Base-by-base conservation (phyloP, 2,888 invertebrate genomes). In the Apoda limacodes region DNA sequence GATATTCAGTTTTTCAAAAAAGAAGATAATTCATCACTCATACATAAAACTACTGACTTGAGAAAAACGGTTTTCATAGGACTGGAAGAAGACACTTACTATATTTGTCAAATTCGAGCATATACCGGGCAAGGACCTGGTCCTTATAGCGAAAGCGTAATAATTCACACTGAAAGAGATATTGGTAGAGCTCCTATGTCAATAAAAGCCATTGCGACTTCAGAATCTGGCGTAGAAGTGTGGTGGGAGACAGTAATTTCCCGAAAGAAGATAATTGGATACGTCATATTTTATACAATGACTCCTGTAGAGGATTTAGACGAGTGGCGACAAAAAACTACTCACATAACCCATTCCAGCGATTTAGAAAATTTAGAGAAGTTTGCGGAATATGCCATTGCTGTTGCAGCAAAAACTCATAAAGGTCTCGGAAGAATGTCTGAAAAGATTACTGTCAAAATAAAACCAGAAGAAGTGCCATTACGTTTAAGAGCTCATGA, bases 171-270 rank as follows among this genome's bases (percentile, higher is more conserved):
- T 6, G 94, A 93, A 56, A 84, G 91, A 42, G 92, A 95, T 60
- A 95, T 96, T 55, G 93, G 95, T 9, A 86, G 97, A 45, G 93
- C 95, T 1, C 97, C 98, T 1, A 92, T 93, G 88, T 87, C 92
- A 30, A 93, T 98, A 0, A 89, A 91, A 68, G 95, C 95, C 5
- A 92, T 94, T 9, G 95, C 97, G 1, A 96, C 95, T 1, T 94
- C 95, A 0, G 93, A 94, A 52, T 92, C 93, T 10, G 92, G 93
- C 27, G 92, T 97, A 0, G 95, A 96, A 75, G 95, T 94, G 7
- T 95, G 94, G 94, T 95, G 95, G 95, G 93, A 94, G 62, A 85
- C 90, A 2, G 93, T 95, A 30, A 92, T 93, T 11, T 90, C 91
- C 25, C 85, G 90, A 44, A 92, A 87, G 37, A 91, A 90, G 66